phyloP scores from a whole-genome alignment of 2,797 vertebrate species.

The Melanotaenia trifasciata region DNA sequence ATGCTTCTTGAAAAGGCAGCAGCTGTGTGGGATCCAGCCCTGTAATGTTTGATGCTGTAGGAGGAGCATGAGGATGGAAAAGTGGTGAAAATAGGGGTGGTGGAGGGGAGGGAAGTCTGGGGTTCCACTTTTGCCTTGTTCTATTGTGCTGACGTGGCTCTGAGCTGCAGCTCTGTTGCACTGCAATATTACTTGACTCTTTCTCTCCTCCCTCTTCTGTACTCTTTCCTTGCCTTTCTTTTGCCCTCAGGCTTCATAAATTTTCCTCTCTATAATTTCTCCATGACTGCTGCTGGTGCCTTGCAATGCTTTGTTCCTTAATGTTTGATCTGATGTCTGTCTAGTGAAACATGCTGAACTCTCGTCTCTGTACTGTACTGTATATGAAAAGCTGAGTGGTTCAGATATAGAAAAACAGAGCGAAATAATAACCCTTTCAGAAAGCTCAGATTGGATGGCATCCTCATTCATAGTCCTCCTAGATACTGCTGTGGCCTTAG shows the following conservation, averaged over 20 bases:
- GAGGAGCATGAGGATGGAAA: slow-evolving; percentile 57
- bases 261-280: slow-evolving; percentile 61
- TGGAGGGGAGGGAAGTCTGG: slow-evolving; percentile 58
- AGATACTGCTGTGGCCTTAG: slow-evolving; percentile 51
- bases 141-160: slow-evolving; percentile 81
- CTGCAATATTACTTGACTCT: slow-evolving; percentile 52
- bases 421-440: slow-evolving; percentile 48
- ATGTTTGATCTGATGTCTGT: slow-evolving; percentile 18
- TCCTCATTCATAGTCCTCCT: slow-evolving; percentile 35
- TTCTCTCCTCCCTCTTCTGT: slow-evolving; percentile 53
- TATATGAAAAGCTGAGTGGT: slow-evolving; percentile 23
- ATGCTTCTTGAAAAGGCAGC: slow-evolving; percentile 17
- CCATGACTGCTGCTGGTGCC: slow-evolving; percentile 30
- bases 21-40: slow-evolving; percentile 35
- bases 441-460: slow-evolving; percentile 59
- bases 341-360: slow-evolving; percentile 11
- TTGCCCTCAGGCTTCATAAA: slow-evolving; percentile 56
- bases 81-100: slow-evolving; percentile 55
- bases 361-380: neutral
- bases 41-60: slow-evolving; percentile 47
- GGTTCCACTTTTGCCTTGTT: slow-evolving; percentile 68
- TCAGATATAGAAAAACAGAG: slow-evolving; percentile 18
- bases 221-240: slow-evolving; percentile 39
- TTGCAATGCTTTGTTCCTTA: slow-evolving; percentile 24
- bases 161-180: slow-evolving; percentile 55